Evolutionary conservation across 2,888 invertebrate species (phyloP).

Genomic region (Zaprionus bogoriensis): DNA sequence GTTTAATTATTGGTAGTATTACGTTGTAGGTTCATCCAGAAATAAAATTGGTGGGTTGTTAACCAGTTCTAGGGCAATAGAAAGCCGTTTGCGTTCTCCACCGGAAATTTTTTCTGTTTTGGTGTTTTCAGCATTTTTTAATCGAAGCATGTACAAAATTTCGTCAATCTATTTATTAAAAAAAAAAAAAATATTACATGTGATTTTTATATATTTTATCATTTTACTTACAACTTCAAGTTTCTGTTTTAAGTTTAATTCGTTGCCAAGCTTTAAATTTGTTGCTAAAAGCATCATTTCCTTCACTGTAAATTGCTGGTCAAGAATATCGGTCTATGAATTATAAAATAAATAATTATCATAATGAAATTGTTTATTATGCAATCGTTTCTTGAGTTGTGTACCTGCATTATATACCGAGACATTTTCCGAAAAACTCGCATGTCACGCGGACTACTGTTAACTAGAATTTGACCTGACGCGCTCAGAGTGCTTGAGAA

Average conservation of each 20-base stretch:
- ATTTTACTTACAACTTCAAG: slow-evolving; percentile 86
- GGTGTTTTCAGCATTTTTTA: slow-evolving; percentile 89
- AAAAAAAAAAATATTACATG: not conserved
- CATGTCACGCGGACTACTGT: slow-evolving; percentile 90
- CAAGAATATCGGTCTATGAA: slow-evolving; percentile 88
- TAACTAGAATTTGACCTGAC: slow-evolving; percentile 90
- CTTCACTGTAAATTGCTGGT: slow-evolving; percentile 92
- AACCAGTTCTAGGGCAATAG: slow-evolving; percentile 94
- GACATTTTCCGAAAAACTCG: slow-evolving; percentile 93
- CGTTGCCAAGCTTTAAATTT: slow-evolving; percentile 91
- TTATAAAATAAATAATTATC: not conserved
- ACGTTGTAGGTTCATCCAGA: slow-evolving; percentile 98
- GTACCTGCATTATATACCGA: slow-evolving; percentile 95
- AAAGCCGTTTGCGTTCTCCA: slow-evolving; percentile 95
- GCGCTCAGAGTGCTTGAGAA: slow-evolving; percentile 86
- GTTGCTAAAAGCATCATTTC: slow-evolving; percentile 96
- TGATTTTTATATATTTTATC: not conserved
- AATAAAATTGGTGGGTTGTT: slow-evolving; percentile 98
- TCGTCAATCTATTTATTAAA: slow-evolving; percentile 88
- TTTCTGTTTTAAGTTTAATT: slow-evolving; percentile 86
- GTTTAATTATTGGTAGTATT: slow-evolving; percentile 72
- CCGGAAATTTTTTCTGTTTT: slow-evolving; percentile 91
- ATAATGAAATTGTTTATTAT: not conserved
- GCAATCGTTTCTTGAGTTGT: not conserved
- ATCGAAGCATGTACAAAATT: slow-evolving; percentile 91